Evolutionary conservation across 2,113 vertebrate genomes (phyloP).

Genomic region (Paramisgurnus dabryanus): DNA sequence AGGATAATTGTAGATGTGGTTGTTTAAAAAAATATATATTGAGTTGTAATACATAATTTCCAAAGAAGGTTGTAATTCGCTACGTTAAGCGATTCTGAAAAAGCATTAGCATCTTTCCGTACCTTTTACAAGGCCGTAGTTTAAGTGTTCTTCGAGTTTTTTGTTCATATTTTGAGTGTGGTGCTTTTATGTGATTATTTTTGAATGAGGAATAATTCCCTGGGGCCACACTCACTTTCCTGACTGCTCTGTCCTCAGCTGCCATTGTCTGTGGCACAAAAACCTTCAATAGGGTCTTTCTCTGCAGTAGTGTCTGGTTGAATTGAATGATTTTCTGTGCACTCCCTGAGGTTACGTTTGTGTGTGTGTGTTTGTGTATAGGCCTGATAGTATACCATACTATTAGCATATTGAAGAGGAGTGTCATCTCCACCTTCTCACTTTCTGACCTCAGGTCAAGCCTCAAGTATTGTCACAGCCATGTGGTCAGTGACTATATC

Average conservation of each 20-base stretch:
- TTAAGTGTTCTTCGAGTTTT: neutral
- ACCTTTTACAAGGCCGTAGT: neutral
- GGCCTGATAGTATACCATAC: slow-evolving; percentile 34
- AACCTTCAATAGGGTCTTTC: slow-evolving; percentile 34
- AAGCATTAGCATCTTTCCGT: slow-evolving; percentile 3
- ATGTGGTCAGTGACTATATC: slow-evolving; percentile 38
- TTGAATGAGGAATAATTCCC: slow-evolving; percentile 33
- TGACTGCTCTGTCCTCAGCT: slow-evolving; percentile 7
- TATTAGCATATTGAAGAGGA: slow-evolving; percentile 61
- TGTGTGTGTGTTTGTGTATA: slow-evolving; percentile 12
- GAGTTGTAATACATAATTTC: slow-evolving; percentile 9
- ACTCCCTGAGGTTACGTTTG: slow-evolving; percentile 12
- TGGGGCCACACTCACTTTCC: slow-evolving; percentile 14
- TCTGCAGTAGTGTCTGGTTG: slow-evolving; percentile 25
- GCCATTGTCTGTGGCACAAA: slow-evolving; percentile 23
- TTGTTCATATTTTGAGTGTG: slow-evolving; percentile 3
- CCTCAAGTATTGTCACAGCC: slow-evolving; percentile 52
- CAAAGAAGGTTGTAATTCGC: slow-evolving; percentile 18
- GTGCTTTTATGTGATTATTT: slow-evolving; percentile 27
- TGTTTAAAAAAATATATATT: slow-evolving; percentile 3
- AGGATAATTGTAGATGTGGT: neutral
- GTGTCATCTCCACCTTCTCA: slow-evolving; percentile 48
- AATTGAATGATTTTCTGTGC: slow-evolving; percentile 31
- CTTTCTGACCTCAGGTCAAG: slow-evolving; percentile 60
- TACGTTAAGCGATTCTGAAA: neutral